These are phyloP conservation scores for Leptinotarsa rubiginosa DNA, from an alignment of 2,888 invertebrate genomes.

Conservation along the genomic window DNA sequence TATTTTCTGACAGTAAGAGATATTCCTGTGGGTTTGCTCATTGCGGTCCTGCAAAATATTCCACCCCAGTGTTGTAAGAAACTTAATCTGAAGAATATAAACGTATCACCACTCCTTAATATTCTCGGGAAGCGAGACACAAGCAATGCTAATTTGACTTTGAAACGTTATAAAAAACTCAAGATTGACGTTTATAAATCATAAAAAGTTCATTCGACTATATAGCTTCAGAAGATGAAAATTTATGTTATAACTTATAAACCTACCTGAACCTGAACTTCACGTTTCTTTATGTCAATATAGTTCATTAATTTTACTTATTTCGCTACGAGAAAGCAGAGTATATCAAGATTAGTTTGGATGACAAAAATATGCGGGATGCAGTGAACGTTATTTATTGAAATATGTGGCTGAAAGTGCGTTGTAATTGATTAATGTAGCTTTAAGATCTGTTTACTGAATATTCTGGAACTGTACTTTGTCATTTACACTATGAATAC, in stretches of 20 bases:
- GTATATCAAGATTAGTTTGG: not conserved
- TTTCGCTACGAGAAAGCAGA: not conserved
- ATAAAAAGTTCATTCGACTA: conserved; percentile 33
- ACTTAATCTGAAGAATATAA: conserved; percentile 4
- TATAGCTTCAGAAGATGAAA: conserved; percentile 30
- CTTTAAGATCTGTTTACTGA: not conserved
- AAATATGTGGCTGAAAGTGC: not conserved
- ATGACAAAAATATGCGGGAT: not conserved
- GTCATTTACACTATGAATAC: too few species aligned
- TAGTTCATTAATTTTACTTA: conserved; percentile 1
- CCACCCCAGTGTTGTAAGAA: conserved; percentile 2
- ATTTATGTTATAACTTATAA: conserved; percentile 30
- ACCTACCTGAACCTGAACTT: conserved; percentile 2
- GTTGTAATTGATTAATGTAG: not conserved
- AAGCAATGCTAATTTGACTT: conserved; percentile 46
- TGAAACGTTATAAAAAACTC: conserved; percentile 50
- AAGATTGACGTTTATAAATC: conserved; percentile 47
- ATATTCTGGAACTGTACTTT: not conserved
- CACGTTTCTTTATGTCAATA: conserved; percentile 1
- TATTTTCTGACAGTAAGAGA: too few species aligned
- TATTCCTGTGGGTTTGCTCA: not conserved
- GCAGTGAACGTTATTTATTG: not conserved
- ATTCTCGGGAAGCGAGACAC: conserved; percentile 37
- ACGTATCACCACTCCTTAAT: conserved; percentile 47
- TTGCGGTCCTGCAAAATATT: not conserved